Conservation (phyloP, 2,797 vertebrate species). For the Crocidura indochinensis region DNA sequence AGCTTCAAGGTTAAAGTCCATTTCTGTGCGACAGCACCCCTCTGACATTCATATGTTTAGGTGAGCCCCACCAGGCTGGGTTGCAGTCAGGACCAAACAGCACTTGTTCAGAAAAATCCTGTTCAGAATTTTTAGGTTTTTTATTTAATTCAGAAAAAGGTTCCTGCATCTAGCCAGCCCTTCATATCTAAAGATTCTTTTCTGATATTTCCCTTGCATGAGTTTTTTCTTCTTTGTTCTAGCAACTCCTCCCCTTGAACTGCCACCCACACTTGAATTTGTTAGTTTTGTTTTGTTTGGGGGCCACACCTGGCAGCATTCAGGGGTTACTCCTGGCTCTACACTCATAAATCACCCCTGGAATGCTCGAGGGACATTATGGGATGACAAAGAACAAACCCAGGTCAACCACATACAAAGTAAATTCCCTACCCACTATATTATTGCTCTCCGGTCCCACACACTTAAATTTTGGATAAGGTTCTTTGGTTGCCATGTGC, state of each 20-base stretch:
- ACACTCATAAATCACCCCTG: too few relatives aligned
- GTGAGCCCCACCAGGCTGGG: accelerated
- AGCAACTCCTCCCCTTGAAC: background rate
- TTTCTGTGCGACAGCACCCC: background rate
- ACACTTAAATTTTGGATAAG: constrained; percentile 31
- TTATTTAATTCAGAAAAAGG: background rate
- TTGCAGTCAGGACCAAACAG: background rate
- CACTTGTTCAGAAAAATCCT: background rate
- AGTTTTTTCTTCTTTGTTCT: background rate
- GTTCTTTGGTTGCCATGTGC: background rate
- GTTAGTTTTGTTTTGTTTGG: too few relatives aligned
- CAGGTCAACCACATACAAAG: too few relatives aligned
- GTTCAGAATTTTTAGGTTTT: too few relatives aligned
- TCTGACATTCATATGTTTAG: accelerated
- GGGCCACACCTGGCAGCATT: too few relatives aligned
- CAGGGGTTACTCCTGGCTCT: too few relatives aligned
- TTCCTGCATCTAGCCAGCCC: constrained; percentile 1
- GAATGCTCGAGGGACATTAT: too few relatives aligned
- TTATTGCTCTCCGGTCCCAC: background rate
- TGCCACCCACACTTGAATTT: too few relatives aligned
- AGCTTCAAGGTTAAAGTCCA: background rate
- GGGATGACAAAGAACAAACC: too few relatives aligned
- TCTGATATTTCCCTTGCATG: background rate
- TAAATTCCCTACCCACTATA: too few relatives aligned
- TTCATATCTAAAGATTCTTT: constrained; percentile 18